Evolutionary conservation across 1,140 invertebrate genomes (phyloP), one percentile per base, ranked within the genome.

Genomic region (Zaprionus africanus): DNA sequence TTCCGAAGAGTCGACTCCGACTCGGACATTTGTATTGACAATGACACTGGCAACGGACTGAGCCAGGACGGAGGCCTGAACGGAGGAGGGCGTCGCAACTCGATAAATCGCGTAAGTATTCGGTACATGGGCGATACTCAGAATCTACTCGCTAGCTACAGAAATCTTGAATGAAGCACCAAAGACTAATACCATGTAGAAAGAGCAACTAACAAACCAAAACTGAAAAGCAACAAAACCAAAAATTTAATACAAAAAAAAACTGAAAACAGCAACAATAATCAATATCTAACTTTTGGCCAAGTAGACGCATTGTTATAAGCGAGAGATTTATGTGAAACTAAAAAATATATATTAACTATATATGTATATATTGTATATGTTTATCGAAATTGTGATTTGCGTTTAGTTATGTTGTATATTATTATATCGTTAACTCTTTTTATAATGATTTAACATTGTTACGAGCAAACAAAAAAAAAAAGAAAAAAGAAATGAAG

Each of bases 11-110:
- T 94, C 28, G 97, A 97, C 92, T 97, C 97, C 12, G 97, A 98
- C 93, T 97, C 96, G 19, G 97, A 98, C 93, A 94, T 98, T 53
- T 98, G 97, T 91, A 95, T 97, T 72, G 96, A 97, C 86, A 96
- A 97, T 66, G 91, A 91, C 67, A 90, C 82, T 53, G 86, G 79
- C 28, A 91, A 80, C 58, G 91, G 91, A 5, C 68, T 81, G n/a
- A 68, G 61, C 34, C 82, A 78, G 61, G 81, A 82, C 34, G 31
- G 31, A 34, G 62, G 53, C 3, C 56, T 26, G 19, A 54, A 5
- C 28, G 43, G 53, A 6, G 58, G 79, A 34, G 86, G 67, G 26
- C 82, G 92, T 24, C 90, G 92, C 54, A 93, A 92, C 69, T 93
- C 92, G 1, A 82, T 92, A 28, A 92, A 86, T 92, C 92, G 92